Base-by-base conservation (phyloP, 2,888 invertebrate genomes). In the Agrilus mali region DNA sequence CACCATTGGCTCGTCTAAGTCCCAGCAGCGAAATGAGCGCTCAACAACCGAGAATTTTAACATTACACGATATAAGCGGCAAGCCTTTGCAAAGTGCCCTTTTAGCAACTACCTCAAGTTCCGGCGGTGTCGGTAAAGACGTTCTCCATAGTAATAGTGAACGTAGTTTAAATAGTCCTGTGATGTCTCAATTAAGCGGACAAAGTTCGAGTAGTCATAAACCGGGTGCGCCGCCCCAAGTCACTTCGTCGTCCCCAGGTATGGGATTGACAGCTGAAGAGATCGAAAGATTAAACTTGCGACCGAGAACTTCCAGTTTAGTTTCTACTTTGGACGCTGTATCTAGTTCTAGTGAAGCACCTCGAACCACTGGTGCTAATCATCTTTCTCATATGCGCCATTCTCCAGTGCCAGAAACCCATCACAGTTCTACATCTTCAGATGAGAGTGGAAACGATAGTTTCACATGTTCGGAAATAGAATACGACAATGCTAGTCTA, bases 401-500 rank as follows among this genome's bases (percentile, higher is more conserved):
- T 60, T 82, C 82, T 20, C 82, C 82, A 13, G 81, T 80, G 33
- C 75, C 80, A 15, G 81, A 80, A 55, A 80, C 85, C 54, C 73
- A 77, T 37, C 77, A 84, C 56, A 80, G 86, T 56, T 86, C 86
- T 8, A 84, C 84, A 0, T 86, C 86, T 7, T 87, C 93, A 8
- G 88, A 93, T 56, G 94, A 94, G 63, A 94, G 94, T 66, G 86
- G 85, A 5, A 93, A 95, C 67, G 95, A 96, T 63, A 94, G 94
- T 55, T 96, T 96, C 70, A 96, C 95, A 10, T 96, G 95, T 69
- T 95, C 95, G 0, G 95, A 95, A 71, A 94, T 94, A 61, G 96
- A 96, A 66, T 94, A 93, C 63, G 94, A 94, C 59, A 90, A 92
- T 61, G 86, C 87, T 58, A 86, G 86, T 57, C 70, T 87, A 49